A percentile compares a stretch with the other conserved stretches of the same genome.
phyloP scores from a whole-genome alignment of 37 sponge, comb jelly and placozoan species.

The Ephydatia muelleri region DNA sequence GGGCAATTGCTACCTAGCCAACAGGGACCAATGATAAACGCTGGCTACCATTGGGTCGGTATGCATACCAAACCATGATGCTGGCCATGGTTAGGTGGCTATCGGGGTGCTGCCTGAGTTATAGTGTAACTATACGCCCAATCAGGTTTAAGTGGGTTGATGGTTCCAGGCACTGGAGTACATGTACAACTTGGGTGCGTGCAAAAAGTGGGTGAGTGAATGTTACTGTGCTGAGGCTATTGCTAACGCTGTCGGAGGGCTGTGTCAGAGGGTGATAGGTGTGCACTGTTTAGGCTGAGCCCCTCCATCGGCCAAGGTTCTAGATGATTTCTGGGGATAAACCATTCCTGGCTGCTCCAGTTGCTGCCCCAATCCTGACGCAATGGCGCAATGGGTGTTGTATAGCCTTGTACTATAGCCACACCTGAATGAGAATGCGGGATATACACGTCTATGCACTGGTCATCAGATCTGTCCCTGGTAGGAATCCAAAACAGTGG shows the following conservation, averaged over 20 bases:
- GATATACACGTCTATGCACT: too few species aligned
- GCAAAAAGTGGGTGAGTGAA: background rate
- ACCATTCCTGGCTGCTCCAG: too few species aligned
- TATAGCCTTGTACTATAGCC: too few species aligned
- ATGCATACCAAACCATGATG: background rate
- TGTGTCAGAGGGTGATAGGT: background rate
- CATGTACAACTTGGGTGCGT: background rate
- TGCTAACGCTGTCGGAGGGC: background rate
- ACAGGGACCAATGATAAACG: background rate
- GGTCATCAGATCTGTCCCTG: too few species aligned
- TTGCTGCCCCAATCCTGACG: too few species aligned
- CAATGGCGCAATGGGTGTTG: too few species aligned
- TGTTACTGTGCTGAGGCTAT: background rate
- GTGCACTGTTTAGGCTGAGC: too few species aligned
- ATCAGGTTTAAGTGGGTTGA: background rate
- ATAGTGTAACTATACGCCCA: background rate
- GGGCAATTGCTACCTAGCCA: too few species aligned
- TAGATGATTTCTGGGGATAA: too few species aligned
- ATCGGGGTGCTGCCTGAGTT: background rate
- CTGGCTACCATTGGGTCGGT: background rate
- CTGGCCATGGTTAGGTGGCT: background rate
- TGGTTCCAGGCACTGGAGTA: background rate
- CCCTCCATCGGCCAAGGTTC: too few species aligned
- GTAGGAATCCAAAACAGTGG: too few species aligned
- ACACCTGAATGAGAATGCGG: too few species aligned